Conservation (phyloP, 2,888 invertebrate genomes). For the Temnothorax rugatulus region DNA sequence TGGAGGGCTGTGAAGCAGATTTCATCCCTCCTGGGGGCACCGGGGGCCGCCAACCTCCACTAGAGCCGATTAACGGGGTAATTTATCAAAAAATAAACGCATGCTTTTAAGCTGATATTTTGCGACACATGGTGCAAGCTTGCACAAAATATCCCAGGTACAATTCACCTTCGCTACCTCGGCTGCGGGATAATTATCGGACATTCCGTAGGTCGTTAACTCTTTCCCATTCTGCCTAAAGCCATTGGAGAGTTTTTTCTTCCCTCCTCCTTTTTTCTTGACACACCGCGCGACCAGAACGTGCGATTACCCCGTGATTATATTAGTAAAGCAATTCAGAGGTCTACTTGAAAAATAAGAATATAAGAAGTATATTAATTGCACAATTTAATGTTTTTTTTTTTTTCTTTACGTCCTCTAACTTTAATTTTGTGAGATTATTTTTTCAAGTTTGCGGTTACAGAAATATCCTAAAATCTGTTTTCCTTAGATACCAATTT, state of each 20-base stretch:
- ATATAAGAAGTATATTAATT: slow-evolving; percentile 7
- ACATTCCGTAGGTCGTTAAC: slow-evolving; percentile 55
- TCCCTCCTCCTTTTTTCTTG: not conserved
- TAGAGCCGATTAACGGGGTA: slow-evolving; percentile 77
- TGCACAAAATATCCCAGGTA: slow-evolving; percentile 55
- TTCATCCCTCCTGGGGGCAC: slow-evolving; percentile 67
- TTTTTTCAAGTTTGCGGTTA: not conserved
- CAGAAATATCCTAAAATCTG: not conserved
- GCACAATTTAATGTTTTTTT: not conserved
- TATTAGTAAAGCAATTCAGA: slow-evolving; percentile 22
- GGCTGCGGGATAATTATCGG: slow-evolving; percentile 56
- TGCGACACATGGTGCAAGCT: slow-evolving; percentile 70
- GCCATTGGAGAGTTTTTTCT: not conserved
- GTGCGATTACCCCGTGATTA: slow-evolving; percentile 33
- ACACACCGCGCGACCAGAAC: slow-evolving; percentile 9
- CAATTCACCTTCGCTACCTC: slow-evolving; percentile 57
- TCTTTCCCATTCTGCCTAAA: slow-evolving; percentile 38
- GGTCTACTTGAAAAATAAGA: not conserved
- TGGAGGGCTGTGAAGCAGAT: slow-evolving; percentile 62
- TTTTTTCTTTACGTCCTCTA: not conserved
- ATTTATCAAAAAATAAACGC: slow-evolving; percentile 79
- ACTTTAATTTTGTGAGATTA: not conserved
- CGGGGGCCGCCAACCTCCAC: slow-evolving; percentile 66
- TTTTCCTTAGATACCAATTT: not conserved
- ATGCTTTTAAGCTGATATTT: slow-evolving; percentile 76